These are phyloP conservation scores for Hirtodrosophila cameraria DNA, from an alignment of 2,888 invertebrate genomes.

Conservation along the genomic window DNA sequence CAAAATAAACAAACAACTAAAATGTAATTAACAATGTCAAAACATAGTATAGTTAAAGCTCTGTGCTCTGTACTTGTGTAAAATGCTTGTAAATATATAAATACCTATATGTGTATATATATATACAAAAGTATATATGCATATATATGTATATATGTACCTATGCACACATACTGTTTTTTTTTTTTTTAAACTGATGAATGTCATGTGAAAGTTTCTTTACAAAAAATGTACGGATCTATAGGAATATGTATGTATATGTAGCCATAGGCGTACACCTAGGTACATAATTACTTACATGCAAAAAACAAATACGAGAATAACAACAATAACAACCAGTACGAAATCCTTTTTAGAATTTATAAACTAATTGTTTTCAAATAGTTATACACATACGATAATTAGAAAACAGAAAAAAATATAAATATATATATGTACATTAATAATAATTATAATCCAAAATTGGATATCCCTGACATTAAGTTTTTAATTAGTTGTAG, in stretches of 20 bases:
- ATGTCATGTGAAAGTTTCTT: conserved; percentile 4
- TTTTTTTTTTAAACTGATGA: conserved; percentile 2
- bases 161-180: conserved; percentile 10
- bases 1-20: conserved; percentile 1
- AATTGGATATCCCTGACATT: conserved; percentile 52
- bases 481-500: conserved; percentile 71
- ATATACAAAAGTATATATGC: neutral
- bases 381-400: conserved; percentile 25
- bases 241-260: neutral
- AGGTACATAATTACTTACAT: neutral
- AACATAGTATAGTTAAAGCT: conserved; percentile 6
- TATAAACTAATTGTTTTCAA: conserved; percentile 43
- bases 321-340: conserved; percentile 6
- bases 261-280: conserved; percentile 2
- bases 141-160: conserved; percentile 12
- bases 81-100: neutral
- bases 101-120: neutral
- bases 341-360: conserved; percentile 40
- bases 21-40: conserved; percentile 10
- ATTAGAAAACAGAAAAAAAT: conserved; percentile 1
- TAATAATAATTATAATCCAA: conserved; percentile 14
- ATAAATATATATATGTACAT: neutral
- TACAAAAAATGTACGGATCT: conserved; percentile 3
- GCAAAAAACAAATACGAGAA: neutral
- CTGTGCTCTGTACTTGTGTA: conserved; percentile 2